phyloP scores from a whole-genome alignment of 2,113 vertebrate species.

The Butorides virescens region DNA sequence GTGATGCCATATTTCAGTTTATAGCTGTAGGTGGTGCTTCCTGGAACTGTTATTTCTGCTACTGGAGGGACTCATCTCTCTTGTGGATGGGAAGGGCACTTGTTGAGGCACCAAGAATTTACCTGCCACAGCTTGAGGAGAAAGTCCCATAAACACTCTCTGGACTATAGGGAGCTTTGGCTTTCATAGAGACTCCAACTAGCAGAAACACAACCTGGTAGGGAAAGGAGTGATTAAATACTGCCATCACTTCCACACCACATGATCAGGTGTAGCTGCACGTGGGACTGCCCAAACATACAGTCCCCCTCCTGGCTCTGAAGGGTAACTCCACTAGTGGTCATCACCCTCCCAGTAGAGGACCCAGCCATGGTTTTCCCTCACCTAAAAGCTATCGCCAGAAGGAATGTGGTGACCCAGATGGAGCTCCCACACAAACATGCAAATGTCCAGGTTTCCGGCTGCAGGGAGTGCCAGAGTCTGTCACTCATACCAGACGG shows the following conservation, averaged over 20 bases:
- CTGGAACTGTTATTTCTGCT: not conserved
- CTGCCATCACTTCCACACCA: not conserved
- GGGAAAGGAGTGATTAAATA: not conserved
- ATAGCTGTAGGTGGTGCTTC: not conserved
- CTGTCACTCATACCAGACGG: no score
- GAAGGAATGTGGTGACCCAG: no score
- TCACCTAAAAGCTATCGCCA: no score
- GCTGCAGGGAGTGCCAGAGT: no score
- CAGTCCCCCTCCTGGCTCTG: no score
- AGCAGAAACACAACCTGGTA: not conserved
- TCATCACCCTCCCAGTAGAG: no score
- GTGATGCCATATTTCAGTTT: not conserved
- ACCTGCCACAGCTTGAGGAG: not conserved
- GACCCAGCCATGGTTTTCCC: no score
- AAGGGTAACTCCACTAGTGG: no score
- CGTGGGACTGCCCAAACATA: fast-evolving
- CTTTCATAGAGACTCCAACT: not conserved
- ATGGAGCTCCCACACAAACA: no score
- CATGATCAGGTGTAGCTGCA: not conserved
- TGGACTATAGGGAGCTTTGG: not conserved
- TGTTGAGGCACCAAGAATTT: not conserved
- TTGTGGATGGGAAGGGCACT: not conserved
- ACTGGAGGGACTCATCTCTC: not conserved
- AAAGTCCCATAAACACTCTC: not conserved
- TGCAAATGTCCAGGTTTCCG: no score